These are phyloP conservation scores for Coluber constrictor DNA, from an alignment of 2,797 vertebrate species.

Conservation along the genomic window DNA sequence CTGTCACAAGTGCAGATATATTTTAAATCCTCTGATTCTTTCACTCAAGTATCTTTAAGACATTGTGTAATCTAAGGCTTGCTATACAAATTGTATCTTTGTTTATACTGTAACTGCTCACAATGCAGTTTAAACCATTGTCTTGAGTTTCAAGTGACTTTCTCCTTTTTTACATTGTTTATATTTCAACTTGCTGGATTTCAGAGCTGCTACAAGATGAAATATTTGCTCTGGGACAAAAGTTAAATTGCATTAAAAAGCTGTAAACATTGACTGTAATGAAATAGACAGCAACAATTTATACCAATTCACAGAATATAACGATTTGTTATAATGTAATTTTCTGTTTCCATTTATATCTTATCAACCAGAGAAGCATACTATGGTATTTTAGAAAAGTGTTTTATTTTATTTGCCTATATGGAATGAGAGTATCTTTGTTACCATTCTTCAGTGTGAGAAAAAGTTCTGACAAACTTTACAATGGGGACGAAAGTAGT, in stretches of 20 bases:
- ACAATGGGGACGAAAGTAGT: background rate
- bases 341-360: background rate
- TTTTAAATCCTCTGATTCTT: conserved; percentile 36
- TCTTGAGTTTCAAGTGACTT: conserved; percentile 5
- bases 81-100: background rate
- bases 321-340: background rate
- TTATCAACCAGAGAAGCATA: background rate
- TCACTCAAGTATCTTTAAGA: conserved; percentile 36
- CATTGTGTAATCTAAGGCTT: conserved; percentile 34
- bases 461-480: background rate
- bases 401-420: background rate
- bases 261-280: conserved; percentile 11
- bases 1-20: background rate
- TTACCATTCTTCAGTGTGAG: background rate
- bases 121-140: conserved; percentile 37
- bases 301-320: background rate
- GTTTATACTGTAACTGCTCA: conserved; percentile 32
- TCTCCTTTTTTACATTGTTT: background rate
- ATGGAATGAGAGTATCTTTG: background rate
- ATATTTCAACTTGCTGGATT: conserved; percentile 37
- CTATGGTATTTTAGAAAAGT: background rate
- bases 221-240: conserved; percentile 40
- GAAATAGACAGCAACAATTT: background rate
- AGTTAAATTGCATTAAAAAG: conserved; percentile 35
- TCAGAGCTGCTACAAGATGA: conserved; percentile 42